Evolutionary conservation across 2,113 vertebrate species (phyloP).

Genomic region (Cyphomyrus discorhynchus): DNA sequence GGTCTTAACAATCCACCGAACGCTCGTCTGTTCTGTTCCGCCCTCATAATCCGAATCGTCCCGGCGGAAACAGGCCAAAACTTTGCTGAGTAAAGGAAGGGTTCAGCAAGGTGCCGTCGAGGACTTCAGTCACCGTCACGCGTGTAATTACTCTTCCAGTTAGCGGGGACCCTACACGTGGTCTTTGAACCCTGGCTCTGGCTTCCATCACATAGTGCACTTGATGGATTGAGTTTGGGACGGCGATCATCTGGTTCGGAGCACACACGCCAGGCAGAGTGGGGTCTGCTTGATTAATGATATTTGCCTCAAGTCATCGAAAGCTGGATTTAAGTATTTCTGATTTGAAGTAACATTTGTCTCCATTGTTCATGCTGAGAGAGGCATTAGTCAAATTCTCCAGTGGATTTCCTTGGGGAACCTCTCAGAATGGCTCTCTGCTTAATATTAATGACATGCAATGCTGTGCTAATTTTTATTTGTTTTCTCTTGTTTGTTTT

Average conservation of each 20-base stretch:
- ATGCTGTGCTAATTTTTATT: conserved; percentile 39
- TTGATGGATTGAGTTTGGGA: conserved; percentile 42
- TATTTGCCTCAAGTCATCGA: conserved; percentile 44
- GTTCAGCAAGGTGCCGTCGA: background rate
- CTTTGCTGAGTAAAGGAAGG: background rate
- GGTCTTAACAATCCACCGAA: background rate
- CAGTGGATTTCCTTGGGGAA: conserved; percentile 57
- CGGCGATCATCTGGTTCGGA: conserved; percentile 38
- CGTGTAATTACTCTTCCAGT: conserved; percentile 39
- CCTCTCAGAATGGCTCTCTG: conserved; percentile 50
- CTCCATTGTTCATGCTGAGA: conserved; percentile 46
- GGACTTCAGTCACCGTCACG: background rate
- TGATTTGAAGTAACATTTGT: conserved; percentile 47
- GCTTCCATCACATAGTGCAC: conserved; percentile 17
- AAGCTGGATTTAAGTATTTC: conserved; percentile 45
- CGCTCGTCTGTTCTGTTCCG: background rate
- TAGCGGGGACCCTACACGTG: conserved; percentile 36
- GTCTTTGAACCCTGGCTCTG: conserved; percentile 33
- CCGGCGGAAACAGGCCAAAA: background rate
- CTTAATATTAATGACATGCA: conserved; percentile 54
- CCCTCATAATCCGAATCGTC: background rate
- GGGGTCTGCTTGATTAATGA: conserved; percentile 39
- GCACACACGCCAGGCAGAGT: conserved; percentile 33
- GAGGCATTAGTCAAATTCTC: conserved; percentile 46
- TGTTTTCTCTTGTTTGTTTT: conserved; percentile 40